Base-by-base conservation (phyloP, 2,888 invertebrate species). In the Mamestra brassicae region DNA sequence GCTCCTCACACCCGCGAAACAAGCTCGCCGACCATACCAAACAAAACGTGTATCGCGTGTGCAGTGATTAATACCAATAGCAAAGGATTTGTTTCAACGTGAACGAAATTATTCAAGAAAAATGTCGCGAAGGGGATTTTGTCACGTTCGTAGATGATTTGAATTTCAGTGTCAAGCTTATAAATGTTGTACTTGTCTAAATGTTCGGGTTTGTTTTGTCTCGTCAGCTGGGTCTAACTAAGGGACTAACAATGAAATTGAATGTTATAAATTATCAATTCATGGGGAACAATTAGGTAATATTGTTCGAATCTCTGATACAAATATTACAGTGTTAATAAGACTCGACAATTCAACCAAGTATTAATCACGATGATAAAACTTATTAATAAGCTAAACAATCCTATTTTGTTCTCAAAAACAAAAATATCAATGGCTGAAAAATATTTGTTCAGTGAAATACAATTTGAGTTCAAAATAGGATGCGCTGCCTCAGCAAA, bases 101-200 rank as follows among this genome's bases (percentile, higher is more conserved):
- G 89, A 83, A 80, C 80, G 84, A 83, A 86, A 80, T 85, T 77
- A 81, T 76, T 84, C 71, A 83, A 87, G 87, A 88, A 91, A 91
- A 90, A 93, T 91, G 92, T 89, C 88, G 91, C 85, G 87, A 89
- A 87, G 87, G 83, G 89, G 89, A 90, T 92, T 91, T 87, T 87
- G 89, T 90, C 93, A 95, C 94, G 96, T 96, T 96, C 95, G 96
- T 96, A 96, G 87, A 87, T 89, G 87, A 88, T 92, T 90, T 89
- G 87, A 93, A 89, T 90, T 89, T 90, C 90, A 93, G 95, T 95
- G 95, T 95, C 92, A 88, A 93, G 94, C 94, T 94, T 92, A 76
- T 93, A 87, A 90, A 92, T 95, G 94, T 94, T 94, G 93, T 94
- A 88, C 86, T 90, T 91, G 91, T 91, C 80, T 91, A 85, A 87